These are phyloP conservation scores for Neodiprion virginianus DNA, from an alignment of 1,140 invertebrate species.

Conservation along the genomic window DNA sequence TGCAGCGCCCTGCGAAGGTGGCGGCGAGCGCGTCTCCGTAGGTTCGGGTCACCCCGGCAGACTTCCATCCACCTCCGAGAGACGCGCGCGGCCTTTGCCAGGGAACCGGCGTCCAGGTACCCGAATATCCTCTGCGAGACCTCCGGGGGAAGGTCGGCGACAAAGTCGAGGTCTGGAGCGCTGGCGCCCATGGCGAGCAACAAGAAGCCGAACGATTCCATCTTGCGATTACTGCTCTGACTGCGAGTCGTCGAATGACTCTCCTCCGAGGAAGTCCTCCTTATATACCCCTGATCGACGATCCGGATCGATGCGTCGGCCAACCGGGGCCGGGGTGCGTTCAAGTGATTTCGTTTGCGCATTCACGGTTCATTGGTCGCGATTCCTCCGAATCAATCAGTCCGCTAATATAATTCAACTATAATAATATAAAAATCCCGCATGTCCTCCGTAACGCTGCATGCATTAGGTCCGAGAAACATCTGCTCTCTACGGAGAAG, in stretches of 20 bases:
- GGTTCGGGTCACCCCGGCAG: slow-evolving; percentile 5
- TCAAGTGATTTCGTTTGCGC: no score
- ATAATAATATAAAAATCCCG: no score
- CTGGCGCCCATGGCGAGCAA: slow-evolving; percentile 3
- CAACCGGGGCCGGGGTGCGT: background rate
- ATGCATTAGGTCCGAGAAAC: no score
- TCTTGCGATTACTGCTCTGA: background rate
- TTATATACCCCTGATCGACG: background rate
- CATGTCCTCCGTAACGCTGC: no score
- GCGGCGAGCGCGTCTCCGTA: background rate
- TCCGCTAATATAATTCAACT: no score
- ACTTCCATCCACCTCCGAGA: background rate
- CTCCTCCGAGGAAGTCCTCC: background rate
- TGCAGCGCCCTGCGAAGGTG: background rate
- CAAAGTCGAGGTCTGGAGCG: background rate
- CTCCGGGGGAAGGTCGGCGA: slow-evolving; percentile 5
- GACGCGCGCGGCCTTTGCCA: background rate
- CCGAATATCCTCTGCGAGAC: slow-evolving; percentile 9
- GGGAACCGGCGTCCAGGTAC: slow-evolving; percentile 1
- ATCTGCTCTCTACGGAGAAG: no score
- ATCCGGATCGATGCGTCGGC: background rate
- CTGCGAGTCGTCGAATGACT: background rate
- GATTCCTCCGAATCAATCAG: no score
- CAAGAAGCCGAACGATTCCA: slow-evolving; percentile 6
- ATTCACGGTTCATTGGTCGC: no score